Evolutionary conservation across 2,113 vertebrate genomes (phyloP), one percentile per base, ranked within the genome.

Genomic region (Atherinomorus stipes): DNA sequence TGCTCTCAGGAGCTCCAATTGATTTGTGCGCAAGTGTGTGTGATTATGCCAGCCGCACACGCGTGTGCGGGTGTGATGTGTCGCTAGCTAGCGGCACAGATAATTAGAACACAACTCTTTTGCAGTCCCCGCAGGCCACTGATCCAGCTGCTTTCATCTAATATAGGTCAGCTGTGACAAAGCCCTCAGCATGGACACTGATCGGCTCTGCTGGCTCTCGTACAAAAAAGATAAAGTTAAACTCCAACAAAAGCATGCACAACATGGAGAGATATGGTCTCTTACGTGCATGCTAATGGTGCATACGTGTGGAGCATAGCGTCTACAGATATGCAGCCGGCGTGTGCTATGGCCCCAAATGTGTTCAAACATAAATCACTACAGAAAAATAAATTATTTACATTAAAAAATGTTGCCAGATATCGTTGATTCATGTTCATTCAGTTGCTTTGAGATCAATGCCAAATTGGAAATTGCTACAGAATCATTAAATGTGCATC

Each of bases 91-190:
- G 73, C 90, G 84, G 81, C 85, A 89, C 84, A 90, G 90, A 92
- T 92, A 92, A 92, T 92, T 91, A 91, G 89, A 91, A 91, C 88
- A 91, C 90, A 91, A 90, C 89, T 91, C 84, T 88, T 90, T 86
- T 71, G 76, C 85, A 60, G 89, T 91, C 90, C 89, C 91, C 87
- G 84, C 87, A 90, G 91, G 90, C 88, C 84, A 82, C 89, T 71
- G 89, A 90, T 91, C 88, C 90, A 92, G 90, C 91, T 91, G 90
- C 89, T 86, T 91, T 90, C 85, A 91, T 87, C 89, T 89, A 90
- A 92, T 92, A 90, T 91, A 91, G 91, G 91, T 91, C 91, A 91
- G 86, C 89, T 88, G 84, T 90, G 90, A 93, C 87, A 89, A 87
- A 90, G 86, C 88, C 88, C 81, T 86, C 80, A 77, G 85, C 75